Evolutionary conservation across 2,797 vertebrate species (phyloP).

Genomic region (Nyctibius grandis): DNA sequence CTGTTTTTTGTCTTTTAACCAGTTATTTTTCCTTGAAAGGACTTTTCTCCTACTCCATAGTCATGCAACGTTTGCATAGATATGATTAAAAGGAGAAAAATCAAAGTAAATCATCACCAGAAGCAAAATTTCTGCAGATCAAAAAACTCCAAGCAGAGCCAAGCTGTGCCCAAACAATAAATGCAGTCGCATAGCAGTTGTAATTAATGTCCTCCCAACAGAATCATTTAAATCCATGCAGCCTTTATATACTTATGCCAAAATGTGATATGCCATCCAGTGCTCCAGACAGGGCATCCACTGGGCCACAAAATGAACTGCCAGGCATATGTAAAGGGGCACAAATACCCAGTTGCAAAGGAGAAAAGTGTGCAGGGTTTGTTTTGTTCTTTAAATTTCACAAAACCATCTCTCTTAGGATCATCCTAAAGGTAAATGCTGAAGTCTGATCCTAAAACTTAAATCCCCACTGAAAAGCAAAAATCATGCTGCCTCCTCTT

Average conservation of each 20-base stretch:
- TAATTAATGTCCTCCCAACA: neutral
- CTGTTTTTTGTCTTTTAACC: neutral
- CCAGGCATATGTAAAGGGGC: neutral
- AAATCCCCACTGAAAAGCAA: neutral
- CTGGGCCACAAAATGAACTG: neutral
- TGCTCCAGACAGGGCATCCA: neutral
- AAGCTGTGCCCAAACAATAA: neutral
- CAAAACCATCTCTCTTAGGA: neutral
- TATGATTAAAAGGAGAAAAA: constrained; percentile 8
- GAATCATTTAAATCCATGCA: neutral
- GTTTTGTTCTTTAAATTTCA: neutral
- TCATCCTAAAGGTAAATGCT: neutral
- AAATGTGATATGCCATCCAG: neutral
- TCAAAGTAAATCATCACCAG: neutral
- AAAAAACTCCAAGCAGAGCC: neutral
- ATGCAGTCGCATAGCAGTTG: neutral
- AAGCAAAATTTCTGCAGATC: neutral
- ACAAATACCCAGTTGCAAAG: neutral
- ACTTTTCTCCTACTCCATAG: neutral
- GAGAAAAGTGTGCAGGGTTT: neutral
- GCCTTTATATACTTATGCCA: neutral
- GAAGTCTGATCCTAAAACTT: neutral
- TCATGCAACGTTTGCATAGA: neutral
- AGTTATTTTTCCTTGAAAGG: neutral
- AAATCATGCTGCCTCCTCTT: neutral